Evolutionary conservation across 2,797 vertebrate genomes (phyloP).

Genomic region (Merluccius polli): DNA sequence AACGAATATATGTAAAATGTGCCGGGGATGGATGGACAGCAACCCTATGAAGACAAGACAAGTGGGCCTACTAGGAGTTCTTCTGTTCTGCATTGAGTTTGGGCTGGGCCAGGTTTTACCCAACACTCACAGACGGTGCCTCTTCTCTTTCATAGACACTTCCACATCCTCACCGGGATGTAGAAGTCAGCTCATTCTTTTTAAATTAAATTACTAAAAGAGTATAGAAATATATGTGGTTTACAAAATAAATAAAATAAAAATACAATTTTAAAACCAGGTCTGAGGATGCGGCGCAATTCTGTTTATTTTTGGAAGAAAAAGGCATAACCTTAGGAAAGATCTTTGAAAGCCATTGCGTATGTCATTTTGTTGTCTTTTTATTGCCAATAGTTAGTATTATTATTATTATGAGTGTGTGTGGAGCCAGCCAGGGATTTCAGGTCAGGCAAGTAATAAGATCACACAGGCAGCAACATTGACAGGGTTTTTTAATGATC

Average conservation of each 20-base stretch:
- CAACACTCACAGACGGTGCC: slow-evolving; percentile 65
- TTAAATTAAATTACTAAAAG: slow-evolving; percentile 25
- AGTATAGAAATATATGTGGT: slow-evolving; percentile 47
- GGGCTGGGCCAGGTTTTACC: slow-evolving; percentile 51
- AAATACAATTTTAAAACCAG: too few species aligned
- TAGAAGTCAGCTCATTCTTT: slow-evolving; percentile 27
- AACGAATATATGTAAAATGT: not conserved
- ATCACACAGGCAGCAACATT: not conserved
- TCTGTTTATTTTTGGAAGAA: slow-evolving; percentile 52
- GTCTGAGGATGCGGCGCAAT: slow-evolving; percentile 28
- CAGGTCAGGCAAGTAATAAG: slow-evolving; percentile 1
- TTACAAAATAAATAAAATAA: slow-evolving; percentile 35
- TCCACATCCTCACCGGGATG: slow-evolving; percentile 7
- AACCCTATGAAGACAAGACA: slow-evolving; percentile 20
- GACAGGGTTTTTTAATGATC: slow-evolving; percentile 15
- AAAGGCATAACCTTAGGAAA: slow-evolving; percentile 33
- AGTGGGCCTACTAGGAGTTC: slow-evolving; percentile 41
- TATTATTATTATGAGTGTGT: slow-evolving; percentile 2
- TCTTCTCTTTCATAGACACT: slow-evolving; percentile 58
- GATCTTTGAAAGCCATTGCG: slow-evolving; percentile 28
- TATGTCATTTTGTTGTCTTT: slow-evolving; percentile 3
- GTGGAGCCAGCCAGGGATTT: slow-evolving; percentile 22
- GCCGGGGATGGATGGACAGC: not conserved
- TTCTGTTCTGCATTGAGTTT: slow-evolving; percentile 19
- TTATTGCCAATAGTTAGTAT: slow-evolving; percentile 14